Percentiles rank a stretch among this genome's conserved stretches.
Evolutionary conservation across 2,888 invertebrate genomes (phyloP).

Genomic region (Drosophila melanosoma): DNA sequence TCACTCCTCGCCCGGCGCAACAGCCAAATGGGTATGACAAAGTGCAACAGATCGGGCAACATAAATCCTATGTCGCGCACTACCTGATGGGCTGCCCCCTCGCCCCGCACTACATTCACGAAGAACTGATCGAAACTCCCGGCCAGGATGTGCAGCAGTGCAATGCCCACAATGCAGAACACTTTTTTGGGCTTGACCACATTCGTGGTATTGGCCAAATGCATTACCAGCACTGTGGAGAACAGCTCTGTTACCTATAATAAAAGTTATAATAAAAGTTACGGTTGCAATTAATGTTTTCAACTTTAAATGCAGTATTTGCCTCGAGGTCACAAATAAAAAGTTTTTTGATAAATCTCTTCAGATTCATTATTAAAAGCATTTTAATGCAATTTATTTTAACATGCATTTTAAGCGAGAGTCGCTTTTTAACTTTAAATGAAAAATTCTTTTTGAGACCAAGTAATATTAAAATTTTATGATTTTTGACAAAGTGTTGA

Average conservation of each 20-base stretch:
- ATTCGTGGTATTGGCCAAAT: constrained; percentile 86
- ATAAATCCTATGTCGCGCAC: constrained; percentile 89
- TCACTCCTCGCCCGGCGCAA: constrained; percentile 84
- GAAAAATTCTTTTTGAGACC: not conserved
- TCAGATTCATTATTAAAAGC: not conserved
- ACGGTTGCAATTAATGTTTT: not conserved
- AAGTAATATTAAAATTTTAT: not conserved
- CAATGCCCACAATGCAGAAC: constrained; percentile 87
- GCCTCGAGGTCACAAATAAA: not conserved
- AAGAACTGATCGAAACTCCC: constrained; percentile 89
- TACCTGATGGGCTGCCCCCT: constrained; percentile 89
- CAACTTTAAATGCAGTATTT: not conserved
- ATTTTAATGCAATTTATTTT: not conserved
- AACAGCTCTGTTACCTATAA: constrained; percentile 87
- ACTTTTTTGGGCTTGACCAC: constrained; percentile 86
- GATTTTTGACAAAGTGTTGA: not conserved
- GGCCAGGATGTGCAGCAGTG: constrained; percentile 87
- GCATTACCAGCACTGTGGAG: constrained; percentile 87
- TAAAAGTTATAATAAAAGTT: not conserved
- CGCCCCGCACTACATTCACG: constrained; percentile 87
- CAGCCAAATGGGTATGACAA: constrained; percentile 87
- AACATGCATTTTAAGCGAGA: not conserved
- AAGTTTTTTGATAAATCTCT: not conserved
- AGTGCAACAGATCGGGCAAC: constrained; percentile 88
- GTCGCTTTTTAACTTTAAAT: not conserved